Evolutionary conservation across 53 echinoderm and acorn worm species (phyloP).

Genomic region (Echinometra lucunter): DNA sequence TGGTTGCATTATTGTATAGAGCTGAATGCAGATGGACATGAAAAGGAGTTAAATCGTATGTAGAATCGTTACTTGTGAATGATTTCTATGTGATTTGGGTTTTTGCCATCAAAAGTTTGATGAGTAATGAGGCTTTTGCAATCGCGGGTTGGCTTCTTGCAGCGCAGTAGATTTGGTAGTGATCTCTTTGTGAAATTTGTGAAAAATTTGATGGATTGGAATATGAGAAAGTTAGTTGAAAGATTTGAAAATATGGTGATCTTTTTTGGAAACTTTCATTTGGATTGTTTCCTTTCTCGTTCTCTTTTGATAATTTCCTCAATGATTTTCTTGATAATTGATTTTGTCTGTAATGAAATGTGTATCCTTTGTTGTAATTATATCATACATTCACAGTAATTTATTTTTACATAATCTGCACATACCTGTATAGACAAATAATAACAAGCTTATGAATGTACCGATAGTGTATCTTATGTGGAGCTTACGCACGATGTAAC

Average conservation of each 20-base stretch:
- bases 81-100: not conserved
- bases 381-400: slow-evolving; percentile 43
- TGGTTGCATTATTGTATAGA: not conserved
- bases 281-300: not conserved
- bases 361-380: not conserved
- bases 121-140: not conserved
- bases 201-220: not conserved
- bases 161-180: not conserved
- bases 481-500: not conserved
- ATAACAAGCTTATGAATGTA: not conserved
- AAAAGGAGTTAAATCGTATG: not conserved
- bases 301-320: not conserved
- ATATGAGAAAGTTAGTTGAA: not conserved
- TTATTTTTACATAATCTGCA: slow-evolving; percentile 58
- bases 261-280: not conserved
- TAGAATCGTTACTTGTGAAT: not conserved
- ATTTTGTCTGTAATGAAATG: too few species aligned
- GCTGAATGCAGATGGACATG: not conserved
- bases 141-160: not conserved
- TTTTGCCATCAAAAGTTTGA: not conserved
- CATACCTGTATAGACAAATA: slow-evolving; percentile 48
- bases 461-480: not conserved
- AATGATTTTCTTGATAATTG: not conserved
- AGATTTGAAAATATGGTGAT: not conserved
- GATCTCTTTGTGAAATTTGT: not conserved